These are phyloP conservation scores for Drosophila novamexicana DNA, from an alignment of 1,140 invertebrate species.

Conservation along the genomic window DNA sequence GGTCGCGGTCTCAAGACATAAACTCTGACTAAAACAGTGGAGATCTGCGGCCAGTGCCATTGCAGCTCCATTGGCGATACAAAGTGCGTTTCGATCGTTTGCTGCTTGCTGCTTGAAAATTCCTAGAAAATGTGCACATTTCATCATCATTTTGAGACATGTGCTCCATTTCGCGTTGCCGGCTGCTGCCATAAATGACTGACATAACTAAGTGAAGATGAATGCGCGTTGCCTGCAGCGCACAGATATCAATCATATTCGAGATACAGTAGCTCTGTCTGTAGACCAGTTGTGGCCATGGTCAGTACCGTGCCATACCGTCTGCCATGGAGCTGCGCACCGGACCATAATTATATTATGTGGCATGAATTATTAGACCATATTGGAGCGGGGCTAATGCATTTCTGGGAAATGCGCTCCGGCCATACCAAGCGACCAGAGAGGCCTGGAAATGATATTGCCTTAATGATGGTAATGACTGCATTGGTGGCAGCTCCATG, in stretches of 20 bases:
- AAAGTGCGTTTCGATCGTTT: conserved; percentile 48
- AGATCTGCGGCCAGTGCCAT: not conserved
- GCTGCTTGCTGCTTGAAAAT: conserved; percentile 56
- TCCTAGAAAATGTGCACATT: conserved; percentile 83
- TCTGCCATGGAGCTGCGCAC: conserved; percentile 59
- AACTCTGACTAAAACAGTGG: conserved; percentile 4
- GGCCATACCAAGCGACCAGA: conserved; percentile 27
- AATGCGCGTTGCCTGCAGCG: conserved; percentile 70
- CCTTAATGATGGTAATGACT: conserved; percentile 83
- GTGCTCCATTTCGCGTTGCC: conserved; percentile 75
- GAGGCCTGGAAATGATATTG: conserved; percentile 83
- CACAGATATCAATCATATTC: conserved; percentile 83
- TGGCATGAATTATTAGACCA: conserved; percentile 84
- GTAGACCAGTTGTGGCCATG: conserved; percentile 59
- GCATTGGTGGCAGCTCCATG: conserved; percentile 58
- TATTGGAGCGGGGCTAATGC: conserved; percentile 82
- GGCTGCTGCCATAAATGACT: conserved; percentile 73
- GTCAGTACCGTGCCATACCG: conserved; percentile 72
- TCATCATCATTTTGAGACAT: conserved; percentile 84
- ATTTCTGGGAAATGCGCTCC: conserved; percentile 76
- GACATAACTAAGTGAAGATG: conserved; percentile 83
- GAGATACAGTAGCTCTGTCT: conserved; percentile 66
- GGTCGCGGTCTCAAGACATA: conserved; percentile 23
- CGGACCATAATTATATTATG: conserved; percentile 84
- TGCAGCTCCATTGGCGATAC: conserved; percentile 45